phyloP scores from a whole-genome alignment of 2,113 vertebrate genomes.

The Meles meles region DNA sequence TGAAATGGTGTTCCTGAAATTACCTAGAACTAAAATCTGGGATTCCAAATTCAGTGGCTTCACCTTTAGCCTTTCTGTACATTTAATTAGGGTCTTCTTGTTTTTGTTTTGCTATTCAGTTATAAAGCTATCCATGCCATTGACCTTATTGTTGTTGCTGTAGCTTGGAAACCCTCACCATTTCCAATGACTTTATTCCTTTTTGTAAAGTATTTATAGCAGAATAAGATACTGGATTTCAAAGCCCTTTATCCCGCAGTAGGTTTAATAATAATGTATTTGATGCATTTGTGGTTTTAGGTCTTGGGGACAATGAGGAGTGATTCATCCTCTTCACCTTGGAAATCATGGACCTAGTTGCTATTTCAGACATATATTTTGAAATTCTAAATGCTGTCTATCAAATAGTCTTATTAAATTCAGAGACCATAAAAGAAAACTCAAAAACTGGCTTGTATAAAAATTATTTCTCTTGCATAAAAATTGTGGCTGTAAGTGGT shows the following conservation, averaged over 20 bases:
- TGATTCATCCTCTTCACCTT: neutral
- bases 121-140: neutral
- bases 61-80: neutral
- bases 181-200: neutral
- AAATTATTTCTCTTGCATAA: neutral
- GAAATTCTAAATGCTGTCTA: neutral
- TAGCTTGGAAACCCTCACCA: neutral
- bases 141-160: neutral
- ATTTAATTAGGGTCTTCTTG: neutral
- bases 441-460: neutral
- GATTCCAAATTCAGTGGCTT: neutral
- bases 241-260: neutral
- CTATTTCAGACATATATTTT: neutral
- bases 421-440: neutral
- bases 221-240: neutral
- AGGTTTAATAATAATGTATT: neutral
- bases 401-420: neutral
- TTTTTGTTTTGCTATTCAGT: neutral
- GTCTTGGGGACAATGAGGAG: neutral
- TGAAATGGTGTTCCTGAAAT: neutral
- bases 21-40: neutral
- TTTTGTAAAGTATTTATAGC: slow-evolving; percentile 20
- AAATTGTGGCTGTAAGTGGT: neutral
- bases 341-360: neutral
- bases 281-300: neutral